Evolutionary conservation across 2,888 invertebrate species (phyloP).

Genomic region (Molanna angustata): DNA sequence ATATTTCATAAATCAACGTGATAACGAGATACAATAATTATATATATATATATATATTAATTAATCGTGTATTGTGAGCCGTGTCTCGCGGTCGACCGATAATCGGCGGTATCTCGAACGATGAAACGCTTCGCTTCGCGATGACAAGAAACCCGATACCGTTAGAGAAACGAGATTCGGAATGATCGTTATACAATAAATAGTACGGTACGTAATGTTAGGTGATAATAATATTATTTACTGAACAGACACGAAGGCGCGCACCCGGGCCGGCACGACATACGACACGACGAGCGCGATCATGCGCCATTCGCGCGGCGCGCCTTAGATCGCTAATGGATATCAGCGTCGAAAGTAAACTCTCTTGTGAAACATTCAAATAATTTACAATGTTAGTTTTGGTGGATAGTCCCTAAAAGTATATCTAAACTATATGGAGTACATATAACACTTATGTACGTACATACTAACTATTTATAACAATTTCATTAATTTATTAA

Average conservation of each 20-base stretch:
- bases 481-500: conserved; percentile 41
- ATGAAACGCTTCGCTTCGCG: conserved; percentile 17
- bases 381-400: conserved; percentile 34
- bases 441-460: conserved; percentile 48
- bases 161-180: conserved; percentile 23
- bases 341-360: background rate
- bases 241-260: conserved; percentile 16
- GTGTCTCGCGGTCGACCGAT: conserved; percentile 30
- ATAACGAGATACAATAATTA: conserved; percentile 23
- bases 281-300: background rate
- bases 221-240: conserved; percentile 23
- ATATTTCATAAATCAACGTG: conserved; percentile 23
- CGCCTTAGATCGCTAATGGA: conserved; percentile 10
- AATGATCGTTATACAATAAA: conserved; percentile 28
- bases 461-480: conserved; percentile 42
- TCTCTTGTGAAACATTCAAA: conserved; percentile 30
- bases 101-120: conserved; percentile 22
- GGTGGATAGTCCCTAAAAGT: conserved; percentile 41
- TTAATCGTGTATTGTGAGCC: conserved; percentile 27
- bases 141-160: conserved; percentile 27
- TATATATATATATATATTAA: background rate
- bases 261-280: conserved; percentile 3
- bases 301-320: background rate
- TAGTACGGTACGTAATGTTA: conserved; percentile 28
- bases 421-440: conserved; percentile 57